A percentile compares a stretch with the other conserved stretches of the same genome.
These are phyloP conservation scores for Caenorhabditis sp. DNA, from an alignment of 2,888 invertebrate genomes.

Conservation along the genomic window DNA sequence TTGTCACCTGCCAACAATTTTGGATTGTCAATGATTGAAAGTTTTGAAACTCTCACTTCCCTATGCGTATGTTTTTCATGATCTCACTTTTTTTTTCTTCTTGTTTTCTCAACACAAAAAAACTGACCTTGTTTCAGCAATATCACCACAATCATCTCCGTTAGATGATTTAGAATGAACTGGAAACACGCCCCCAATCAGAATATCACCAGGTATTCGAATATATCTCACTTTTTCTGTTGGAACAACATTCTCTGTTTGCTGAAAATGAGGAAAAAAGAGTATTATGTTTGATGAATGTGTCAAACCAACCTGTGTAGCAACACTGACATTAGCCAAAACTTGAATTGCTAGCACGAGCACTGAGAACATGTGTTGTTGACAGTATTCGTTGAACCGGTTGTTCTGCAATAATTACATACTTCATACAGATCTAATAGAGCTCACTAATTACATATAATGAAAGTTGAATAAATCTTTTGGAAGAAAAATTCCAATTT, in stretches of 20 bases:
- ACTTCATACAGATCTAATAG: neutral
- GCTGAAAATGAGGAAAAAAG: no score
- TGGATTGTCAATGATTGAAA: neutral
- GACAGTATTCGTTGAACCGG: neutral
- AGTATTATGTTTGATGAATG: no score
- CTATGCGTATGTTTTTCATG: no score
- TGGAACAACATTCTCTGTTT: neutral
- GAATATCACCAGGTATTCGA: constrained; percentile 73
- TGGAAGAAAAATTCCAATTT: no score
- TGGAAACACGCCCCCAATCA: constrained; percentile 76
- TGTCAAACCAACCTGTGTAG: constrained; percentile 49
- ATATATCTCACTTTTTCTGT: constrained; percentile 73
- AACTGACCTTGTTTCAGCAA: constrained; percentile 66
- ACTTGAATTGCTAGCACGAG: constrained; percentile 65
- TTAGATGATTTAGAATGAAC: constrained; percentile 74
- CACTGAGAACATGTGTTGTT: constrained; percentile 61
- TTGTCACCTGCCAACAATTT: no score
- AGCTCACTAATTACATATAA: no score
- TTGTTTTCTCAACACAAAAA: neutral
- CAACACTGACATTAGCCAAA: constrained; percentile 59
- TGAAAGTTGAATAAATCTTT: no score
- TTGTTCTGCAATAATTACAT: neutral
- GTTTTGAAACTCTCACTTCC: neutral
- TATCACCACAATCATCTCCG: constrained; percentile 69
- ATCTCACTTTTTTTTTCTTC: constrained; percentile 5